Conservation (phyloP, 2,888 invertebrate species). For the Trachelus iudaicus region DNA sequence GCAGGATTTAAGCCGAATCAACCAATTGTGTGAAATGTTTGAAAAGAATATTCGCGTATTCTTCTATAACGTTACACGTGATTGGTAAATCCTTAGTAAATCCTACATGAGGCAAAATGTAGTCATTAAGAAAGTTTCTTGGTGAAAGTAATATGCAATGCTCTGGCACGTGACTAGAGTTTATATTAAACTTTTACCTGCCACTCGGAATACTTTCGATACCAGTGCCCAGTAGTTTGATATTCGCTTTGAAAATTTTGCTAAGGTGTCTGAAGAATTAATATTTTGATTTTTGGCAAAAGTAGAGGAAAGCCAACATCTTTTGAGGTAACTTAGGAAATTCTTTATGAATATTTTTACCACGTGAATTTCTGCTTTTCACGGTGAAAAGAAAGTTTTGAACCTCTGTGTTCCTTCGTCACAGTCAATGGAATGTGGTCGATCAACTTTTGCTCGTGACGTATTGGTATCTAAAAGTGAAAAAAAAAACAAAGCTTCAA, state of each 20-base stretch:
- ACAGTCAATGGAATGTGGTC: neutral
- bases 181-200: neutral
- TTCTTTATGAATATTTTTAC: neutral
- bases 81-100: too few relatives aligned
- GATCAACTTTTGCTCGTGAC: neutral
- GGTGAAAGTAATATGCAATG: neutral
- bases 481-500: neutral
- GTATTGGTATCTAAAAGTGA: neutral
- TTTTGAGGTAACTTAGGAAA: neutral
- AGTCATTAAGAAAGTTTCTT: neutral
- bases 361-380: neutral
- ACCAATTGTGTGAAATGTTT: too few relatives aligned
- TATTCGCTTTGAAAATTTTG: neutral
- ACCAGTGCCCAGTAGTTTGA: neutral
- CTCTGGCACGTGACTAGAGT: neutral
- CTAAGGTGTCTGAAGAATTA: neutral
- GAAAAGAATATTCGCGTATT: too few relatives aligned
- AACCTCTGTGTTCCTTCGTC: neutral
- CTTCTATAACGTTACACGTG: too few relatives aligned
- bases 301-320: neutral
- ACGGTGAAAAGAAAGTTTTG: neutral
- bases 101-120: too few relatives aligned
- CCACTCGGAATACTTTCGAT: neutral
- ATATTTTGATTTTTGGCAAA: constrained; percentile 13
- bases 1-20: too few relatives aligned